These are phyloP conservation scores for Linyphia triangularis DNA, from an alignment of 2,888 invertebrate genomes.

Conservation along the genomic window DNA sequence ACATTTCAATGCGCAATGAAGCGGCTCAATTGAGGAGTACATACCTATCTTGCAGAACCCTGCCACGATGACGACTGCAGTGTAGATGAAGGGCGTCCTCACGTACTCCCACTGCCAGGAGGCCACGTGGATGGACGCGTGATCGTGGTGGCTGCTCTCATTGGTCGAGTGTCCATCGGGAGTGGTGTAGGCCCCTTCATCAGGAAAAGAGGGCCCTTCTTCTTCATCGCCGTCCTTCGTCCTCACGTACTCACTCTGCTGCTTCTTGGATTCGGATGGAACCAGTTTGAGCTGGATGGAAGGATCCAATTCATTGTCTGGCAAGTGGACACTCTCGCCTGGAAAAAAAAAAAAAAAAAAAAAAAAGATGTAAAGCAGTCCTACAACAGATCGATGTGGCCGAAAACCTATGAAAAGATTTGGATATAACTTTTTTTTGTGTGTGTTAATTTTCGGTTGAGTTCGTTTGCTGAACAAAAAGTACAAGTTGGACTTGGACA, in stretches of 20 bases:
- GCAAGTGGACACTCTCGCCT: constrained; percentile 47
- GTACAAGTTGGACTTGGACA: too few relatives aligned
- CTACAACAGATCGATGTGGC: neutral
- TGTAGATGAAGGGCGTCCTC: constrained; percentile 81
- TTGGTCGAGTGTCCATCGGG: neutral
- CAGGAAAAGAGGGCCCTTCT: neutral
- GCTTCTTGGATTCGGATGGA: neutral
- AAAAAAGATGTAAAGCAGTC: neutral
- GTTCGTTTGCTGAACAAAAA: neutral
- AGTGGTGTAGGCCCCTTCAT: neutral
- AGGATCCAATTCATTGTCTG: constrained; percentile 54
- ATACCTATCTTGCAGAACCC: constrained; percentile 82
- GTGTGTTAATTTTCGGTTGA: neutral
- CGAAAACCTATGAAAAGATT: neutral
- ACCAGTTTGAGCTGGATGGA: constrained; percentile 21
- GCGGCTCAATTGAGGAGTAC: too few relatives aligned
- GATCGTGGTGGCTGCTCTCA: neutral
- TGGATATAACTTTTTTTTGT: neutral
- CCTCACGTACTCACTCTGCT: neutral
- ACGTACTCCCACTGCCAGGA: constrained; percentile 80
- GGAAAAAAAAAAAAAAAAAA: neutral
- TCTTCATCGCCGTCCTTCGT: neutral
- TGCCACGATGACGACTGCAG: constrained; percentile 81
- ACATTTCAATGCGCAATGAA: too few relatives aligned
- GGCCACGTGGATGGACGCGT: constrained; percentile 77